Conservation (phyloP, 1,140 invertebrate species). For the Aphaenogaster rudis region DNA sequence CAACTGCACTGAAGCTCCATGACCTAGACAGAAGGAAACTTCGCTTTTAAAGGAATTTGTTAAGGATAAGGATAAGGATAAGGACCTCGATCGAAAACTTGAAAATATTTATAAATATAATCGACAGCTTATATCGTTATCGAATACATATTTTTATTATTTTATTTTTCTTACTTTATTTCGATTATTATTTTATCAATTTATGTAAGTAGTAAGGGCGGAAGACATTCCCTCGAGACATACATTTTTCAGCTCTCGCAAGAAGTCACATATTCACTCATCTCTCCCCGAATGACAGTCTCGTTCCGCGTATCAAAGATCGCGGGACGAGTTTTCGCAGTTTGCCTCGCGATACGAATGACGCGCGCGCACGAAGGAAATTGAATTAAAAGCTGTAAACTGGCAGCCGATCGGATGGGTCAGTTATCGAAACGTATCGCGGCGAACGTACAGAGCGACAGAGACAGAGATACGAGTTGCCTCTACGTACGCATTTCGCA, state of each 20-base stretch:
- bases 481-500: not conserved
- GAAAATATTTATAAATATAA: not conserved
- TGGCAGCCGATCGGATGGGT: conserved; percentile 31
- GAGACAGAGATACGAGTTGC: not conserved
- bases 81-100: not conserved
- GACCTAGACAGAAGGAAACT: not conserved
- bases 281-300: not conserved
- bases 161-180: not conserved
- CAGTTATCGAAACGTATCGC: conserved; percentile 17
- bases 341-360: not conserved
- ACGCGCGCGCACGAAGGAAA: conserved; percentile 21
- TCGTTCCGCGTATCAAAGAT: conserved; percentile 16
- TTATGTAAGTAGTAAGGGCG: not conserved
- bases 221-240: not conserved
- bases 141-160: not conserved
- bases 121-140: not conserved
- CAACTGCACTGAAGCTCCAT: conserved; percentile 24
- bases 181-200: not conserved
- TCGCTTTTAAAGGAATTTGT: not conserved
- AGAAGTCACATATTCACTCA: too few relatives aligned
- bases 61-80: not conserved
- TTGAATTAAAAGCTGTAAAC: conserved; percentile 55
- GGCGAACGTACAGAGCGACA: not conserved
- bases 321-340: not conserved
- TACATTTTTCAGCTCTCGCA: not conserved